A percentile compares a stretch with the other conserved stretches of the same genome.
Evolutionary conservation across 2,888 invertebrate species (phyloP).

Genomic region (Tinea semifulvella): DNA sequence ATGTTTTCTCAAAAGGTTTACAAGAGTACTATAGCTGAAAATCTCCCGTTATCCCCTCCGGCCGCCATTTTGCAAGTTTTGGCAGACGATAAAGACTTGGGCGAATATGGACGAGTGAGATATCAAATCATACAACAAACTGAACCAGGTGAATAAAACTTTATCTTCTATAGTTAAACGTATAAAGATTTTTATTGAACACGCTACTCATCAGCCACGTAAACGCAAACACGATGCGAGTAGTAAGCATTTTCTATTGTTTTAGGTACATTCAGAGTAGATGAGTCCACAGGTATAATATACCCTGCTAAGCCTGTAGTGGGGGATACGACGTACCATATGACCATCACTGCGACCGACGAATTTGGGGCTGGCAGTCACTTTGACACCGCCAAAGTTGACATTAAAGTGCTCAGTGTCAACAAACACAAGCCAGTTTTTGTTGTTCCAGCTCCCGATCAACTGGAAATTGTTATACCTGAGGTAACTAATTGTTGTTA

Average conservation of each 20-base stretch:
- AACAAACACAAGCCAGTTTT: constrained; percentile 86
- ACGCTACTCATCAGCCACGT: too few relatives aligned
- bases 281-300: constrained; percentile 80
- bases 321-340: constrained; percentile 63
- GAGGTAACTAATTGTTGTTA: too few relatives aligned
- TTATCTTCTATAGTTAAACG: background rate
- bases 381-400: constrained; percentile 74
- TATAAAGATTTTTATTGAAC: too few relatives aligned
- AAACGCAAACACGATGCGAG: too few relatives aligned
- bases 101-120: constrained; percentile 77
- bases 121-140: constrained; percentile 74
- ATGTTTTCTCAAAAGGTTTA: constrained; percentile 81
- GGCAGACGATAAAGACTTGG: constrained; percentile 84
- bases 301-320: constrained; percentile 78
- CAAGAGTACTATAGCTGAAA: constrained; percentile 84
- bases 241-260: too few relatives aligned
- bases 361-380: constrained; percentile 74
- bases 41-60: constrained; percentile 80
- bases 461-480: constrained; percentile 77
- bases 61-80: constrained; percentile 83
- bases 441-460: constrained; percentile 77
- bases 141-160: constrained; percentile 35
- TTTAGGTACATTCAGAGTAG: constrained; percentile 77
- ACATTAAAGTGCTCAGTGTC: constrained; percentile 79
- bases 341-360: constrained; percentile 82